Base-by-base conservation (phyloP, 2,888 invertebrate genomes). In the Macrosiphum euphorbiae region DNA sequence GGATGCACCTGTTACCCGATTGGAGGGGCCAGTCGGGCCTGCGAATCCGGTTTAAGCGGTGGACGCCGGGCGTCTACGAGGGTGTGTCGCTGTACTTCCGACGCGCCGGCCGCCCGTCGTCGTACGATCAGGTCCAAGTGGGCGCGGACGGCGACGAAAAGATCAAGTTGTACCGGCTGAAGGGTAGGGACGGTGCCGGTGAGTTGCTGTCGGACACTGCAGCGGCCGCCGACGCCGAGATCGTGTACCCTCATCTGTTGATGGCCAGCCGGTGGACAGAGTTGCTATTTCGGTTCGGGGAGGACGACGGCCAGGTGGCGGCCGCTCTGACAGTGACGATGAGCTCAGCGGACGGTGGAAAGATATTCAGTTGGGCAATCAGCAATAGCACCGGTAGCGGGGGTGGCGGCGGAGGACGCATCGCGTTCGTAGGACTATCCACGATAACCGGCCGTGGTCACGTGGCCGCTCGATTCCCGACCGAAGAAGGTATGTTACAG, bases 1-100 rank as follows among this genome's bases (percentile, higher is more conserved):
- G 93, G 93, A 20, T 94, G 61, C 50, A 94, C 93, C 86, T 90
- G 93, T 85, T 90, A 41, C 93, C 93, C 24, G 93, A 90, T 47
- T 94, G 93, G 93, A 90, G 93, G 50, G 58, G 58, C 55, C 20
- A 85, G 58, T 35, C 93, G 13, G 93, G 93, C 10, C 20, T 92
- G 52, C 8, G 88, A 28, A 11, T 61, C 20, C 8, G 28, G 28
- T 41, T 90, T 28, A 90, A 94, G 41, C 89, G 47, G 0, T 90
- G 93, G 93, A 24, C 78, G 89, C 90, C 90, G 41, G 61, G 35
- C 52, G 89, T 47, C 10, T n/a, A 85, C 86, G 93, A 35, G 26
- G n/a, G 84, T 55, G 55, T 90, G 2, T 85, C 93, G 86, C 1
- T 90, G 61, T 85, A 61, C 11, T 94, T 94, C 28, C 89, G 89